Conservation (phyloP, 2,113 vertebrate genomes). For the Embiotoca jacksoni region DNA sequence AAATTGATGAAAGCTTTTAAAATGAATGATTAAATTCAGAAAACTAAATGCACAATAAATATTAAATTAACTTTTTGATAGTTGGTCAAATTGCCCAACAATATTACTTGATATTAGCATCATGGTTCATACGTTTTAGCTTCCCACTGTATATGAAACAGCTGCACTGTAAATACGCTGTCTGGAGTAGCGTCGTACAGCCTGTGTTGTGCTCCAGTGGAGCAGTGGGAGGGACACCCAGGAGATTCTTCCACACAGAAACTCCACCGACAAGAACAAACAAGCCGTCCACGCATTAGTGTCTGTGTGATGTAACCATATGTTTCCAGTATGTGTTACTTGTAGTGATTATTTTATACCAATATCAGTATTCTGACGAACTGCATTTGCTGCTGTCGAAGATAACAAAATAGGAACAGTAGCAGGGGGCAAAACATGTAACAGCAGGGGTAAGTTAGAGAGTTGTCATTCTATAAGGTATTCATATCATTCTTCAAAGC, state of each 20-base stretch:
- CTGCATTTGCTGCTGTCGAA: background rate
- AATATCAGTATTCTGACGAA: background rate
- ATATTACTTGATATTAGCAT: rapidly evolving
- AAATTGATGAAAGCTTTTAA: too few species aligned
- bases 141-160: background rate
- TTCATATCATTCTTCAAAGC: slow-evolving; percentile 1
- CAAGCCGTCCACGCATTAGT: slow-evolving; percentile 19
- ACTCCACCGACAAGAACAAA: slow-evolving; percentile 28
- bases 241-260: slow-evolving; percentile 27
- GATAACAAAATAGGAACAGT: background rate
- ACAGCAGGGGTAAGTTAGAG: slow-evolving; percentile 12
- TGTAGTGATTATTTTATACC: background rate
- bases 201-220: slow-evolving; percentile 40
- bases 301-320: slow-evolving; percentile 30
- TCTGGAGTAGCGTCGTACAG: background rate
- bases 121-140: background rate
- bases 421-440: slow-evolving; percentile 6
- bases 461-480: background rate
- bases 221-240: slow-evolving; percentile 26
- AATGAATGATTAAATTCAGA: too few species aligned
- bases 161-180: slow-evolving; percentile 12
- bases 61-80: background rate
- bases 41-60: background rate
- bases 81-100: too few species aligned
- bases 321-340: background rate